Evolutionary conservation across 2,888 invertebrate species (phyloP), one percentile per base, ranked within the genome.

Genomic region (Periphyllus acericola): DNA sequence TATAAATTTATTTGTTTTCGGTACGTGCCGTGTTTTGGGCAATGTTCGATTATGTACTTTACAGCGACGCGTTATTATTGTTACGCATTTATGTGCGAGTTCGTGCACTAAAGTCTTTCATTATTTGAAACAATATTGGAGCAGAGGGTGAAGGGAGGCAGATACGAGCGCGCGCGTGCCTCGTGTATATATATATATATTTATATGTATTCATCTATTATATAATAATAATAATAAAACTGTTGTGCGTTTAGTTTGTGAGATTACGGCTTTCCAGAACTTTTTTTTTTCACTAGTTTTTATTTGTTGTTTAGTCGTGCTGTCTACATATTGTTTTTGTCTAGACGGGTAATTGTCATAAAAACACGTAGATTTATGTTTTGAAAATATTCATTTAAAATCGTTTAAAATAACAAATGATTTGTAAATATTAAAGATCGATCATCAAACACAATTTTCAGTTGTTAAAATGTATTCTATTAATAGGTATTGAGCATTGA

Each of bases 21-120:
- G 36, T 55, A 75, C 55, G 60, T 75, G 60, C 40, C 75, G n/a
- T 60, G 83, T 74, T 75, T 83, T 83, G 72, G 72, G 52, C 72
- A 83, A 72, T 52, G 32, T 72, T 83, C 72, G 82, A 52, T 72
- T 72, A 72, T 71, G 6, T 72, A 71, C 71, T 82, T 52, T 36
- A 32, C 46, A 52, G 32, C 52, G 52, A 82, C 71, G 46, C 71
- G 32, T 82, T 82, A 52, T 82, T 83, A 52, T 72, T 72, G 52
- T 72, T 83, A 83, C n/a, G n/a, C 52, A 19, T 83, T 83, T 72
- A 60, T 52, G 52, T 83, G 34, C 9, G 34, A 34, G 72, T 83
- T 72, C 9, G 34, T 55, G 34, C 55, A 34, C 72, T n/a, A 52
- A 25, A 55, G 82, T 52, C 34, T 83, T 72, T 83, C 52, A 72